Conservation (phyloP, 2,797 vertebrate species). For the Catharus ustulatus region DNA sequence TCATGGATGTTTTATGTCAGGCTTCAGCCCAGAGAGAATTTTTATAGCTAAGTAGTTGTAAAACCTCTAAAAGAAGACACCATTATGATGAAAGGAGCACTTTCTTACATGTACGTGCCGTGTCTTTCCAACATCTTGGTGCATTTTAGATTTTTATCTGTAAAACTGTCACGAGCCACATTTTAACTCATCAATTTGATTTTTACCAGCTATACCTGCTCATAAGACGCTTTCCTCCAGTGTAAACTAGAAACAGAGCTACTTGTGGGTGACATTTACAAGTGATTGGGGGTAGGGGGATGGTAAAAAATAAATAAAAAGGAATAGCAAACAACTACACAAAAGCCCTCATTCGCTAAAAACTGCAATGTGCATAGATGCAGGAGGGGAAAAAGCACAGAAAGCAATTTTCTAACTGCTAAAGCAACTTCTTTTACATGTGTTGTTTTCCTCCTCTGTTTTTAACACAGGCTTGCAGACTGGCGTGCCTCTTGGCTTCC, state of each 20-base stretch:
- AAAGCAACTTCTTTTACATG: neutral
- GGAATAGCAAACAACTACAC: neutral
- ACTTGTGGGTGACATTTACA: slow-evolving; percentile 56
- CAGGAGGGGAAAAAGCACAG: neutral
- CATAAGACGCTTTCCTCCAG: neutral
- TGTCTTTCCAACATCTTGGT: slow-evolving; percentile 29
- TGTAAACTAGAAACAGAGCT: slow-evolving; percentile 18
- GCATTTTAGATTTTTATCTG: slow-evolving; percentile 41
- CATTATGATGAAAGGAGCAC: slow-evolving; percentile 6
- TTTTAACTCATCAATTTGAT: slow-evolving; percentile 42
- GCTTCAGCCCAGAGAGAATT: slow-evolving; percentile 27
- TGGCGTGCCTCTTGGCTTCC: slow-evolving; percentile 1
- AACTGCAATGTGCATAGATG: neutral
- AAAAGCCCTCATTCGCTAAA: slow-evolving; percentile 22
- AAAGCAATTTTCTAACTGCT: neutral
- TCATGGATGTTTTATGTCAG: neutral
- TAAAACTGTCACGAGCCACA: slow-evolving; percentile 40
- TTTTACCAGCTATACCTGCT: slow-evolving; percentile 41
- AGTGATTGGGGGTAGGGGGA: neutral
- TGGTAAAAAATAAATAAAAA: neutral
- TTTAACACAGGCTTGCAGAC: neutral
- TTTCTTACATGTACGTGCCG: slow-evolving; percentile 5
- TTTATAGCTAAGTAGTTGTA: slow-evolving; percentile 50
- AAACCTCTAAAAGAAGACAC: slow-evolving; percentile 33
- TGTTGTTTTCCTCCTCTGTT: slow-evolving; percentile 3